Base-by-base conservation (phyloP, 2,888 invertebrate species). In the Idaea dimidiata region DNA sequence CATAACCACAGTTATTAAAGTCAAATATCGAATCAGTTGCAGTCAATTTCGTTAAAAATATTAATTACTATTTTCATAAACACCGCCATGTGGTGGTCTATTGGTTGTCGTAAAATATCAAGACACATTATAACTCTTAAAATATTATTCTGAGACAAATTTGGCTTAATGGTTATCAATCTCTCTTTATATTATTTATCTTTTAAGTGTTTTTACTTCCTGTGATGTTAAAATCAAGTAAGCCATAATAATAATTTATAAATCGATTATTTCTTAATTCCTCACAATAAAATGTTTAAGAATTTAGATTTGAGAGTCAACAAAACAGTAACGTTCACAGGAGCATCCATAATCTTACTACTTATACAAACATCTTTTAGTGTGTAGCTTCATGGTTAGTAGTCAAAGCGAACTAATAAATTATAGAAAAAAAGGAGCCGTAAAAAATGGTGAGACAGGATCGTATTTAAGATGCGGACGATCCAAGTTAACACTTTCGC, bases 401-500 rank as follows among this genome's bases (percentile, higher is more conserved):
- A 73, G 72, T 74, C 70, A 76, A 75, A 82, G 77, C 74, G 72
- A 77, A 80, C 82, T 79, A 81, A 80, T 84, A 82, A 85, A 82
- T 82, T 75, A 83, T 82, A 76, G 78, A 74, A 75, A 73, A 76
- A 83, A 84, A 84, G 84, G 83, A 75, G 76, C 75, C 77, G 77
- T 74, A 75, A 79, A 79, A 84, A 84, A 81, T 78, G 66, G 71
- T 67, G 72, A 76, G 75, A 69, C 75, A 82, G 78, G 79, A 84
- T 80, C 79, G 80, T 79, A 87, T 88, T 84, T 82, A 84, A 78
- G 73, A 72, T 69, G 68, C 75, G 75, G 75, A 74, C 79, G 80
- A 78, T 75, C 73, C 71, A 72, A 84, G 82, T 86, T 89, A 86
- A 89, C 89, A 89, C 89, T 89, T 90, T 90, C 82, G 85, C 87